Percentiles rank a stretch among this genome's conserved stretches.
Conservation (phyloP, 2,888 invertebrate species). For the Cenopis cana region DNA sequence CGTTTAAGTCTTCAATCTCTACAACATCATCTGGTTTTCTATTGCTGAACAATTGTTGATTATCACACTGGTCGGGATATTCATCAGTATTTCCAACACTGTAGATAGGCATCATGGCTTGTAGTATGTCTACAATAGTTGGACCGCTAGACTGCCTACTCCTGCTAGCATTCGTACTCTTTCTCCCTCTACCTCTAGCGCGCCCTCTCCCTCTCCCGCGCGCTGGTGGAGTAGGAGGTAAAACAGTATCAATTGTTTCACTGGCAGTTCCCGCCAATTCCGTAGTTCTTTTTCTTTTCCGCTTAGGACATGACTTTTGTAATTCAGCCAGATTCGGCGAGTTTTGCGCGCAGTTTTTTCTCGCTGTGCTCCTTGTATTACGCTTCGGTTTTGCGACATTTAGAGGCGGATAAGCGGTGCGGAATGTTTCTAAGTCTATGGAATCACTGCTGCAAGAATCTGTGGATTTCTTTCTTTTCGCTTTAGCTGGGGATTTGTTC, state of each 20-base stretch:
- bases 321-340: constrained; percentile 34
- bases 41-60: constrained; percentile 61
- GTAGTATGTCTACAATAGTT: constrained; percentile 9
- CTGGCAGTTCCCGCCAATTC: constrained; percentile 17
- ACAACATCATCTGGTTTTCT: constrained; percentile 50
- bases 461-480: constrained; percentile 24
- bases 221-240: constrained; percentile 11
- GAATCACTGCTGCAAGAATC: constrained; percentile 34
- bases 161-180: constrained; percentile 20
- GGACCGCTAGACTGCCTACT: not conserved
- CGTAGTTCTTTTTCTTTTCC: constrained; percentile 29
- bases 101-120: constrained; percentile 53
- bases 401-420: constrained; percentile 22
- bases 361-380: constrained; percentile 10
- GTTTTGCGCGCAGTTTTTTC: constrained; percentile 2
- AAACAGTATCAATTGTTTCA: not conserved
- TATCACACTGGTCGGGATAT: constrained; percentile 65
- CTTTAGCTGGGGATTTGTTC: constrained; percentile 10
- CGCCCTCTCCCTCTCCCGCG: constrained; percentile 43
- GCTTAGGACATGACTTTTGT: constrained; percentile 31
- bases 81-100: constrained; percentile 72
- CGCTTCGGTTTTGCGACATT: constrained; percentile 16
- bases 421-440: constrained; percentile 32
- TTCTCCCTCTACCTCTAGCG: constrained; percentile 25
- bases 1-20: constrained; percentile 53